Base-by-base conservation (phyloP, 2,888 invertebrate species). In the Altica lythri region DNA sequence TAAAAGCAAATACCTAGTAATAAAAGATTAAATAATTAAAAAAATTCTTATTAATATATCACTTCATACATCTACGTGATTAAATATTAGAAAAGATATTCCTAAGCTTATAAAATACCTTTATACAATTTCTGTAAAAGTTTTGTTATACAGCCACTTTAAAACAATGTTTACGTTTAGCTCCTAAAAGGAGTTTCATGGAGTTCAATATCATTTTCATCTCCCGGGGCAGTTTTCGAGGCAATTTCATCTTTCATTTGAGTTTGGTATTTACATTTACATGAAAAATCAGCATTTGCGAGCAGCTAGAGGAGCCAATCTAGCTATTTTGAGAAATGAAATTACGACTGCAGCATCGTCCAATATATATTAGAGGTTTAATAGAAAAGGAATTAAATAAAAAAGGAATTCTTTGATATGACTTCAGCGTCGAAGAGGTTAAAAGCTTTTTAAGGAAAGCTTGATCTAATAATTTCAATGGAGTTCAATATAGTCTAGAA, bases 201-300 rank as follows among this genome's bases (percentile, higher is more conserved):
- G 40, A 53, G 46, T 47, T 53, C 53, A 34, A 52, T 49, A 52
- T 52, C 44, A 61, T 58, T 58, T 54, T 29, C 56, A 58, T 58
- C 54, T 50, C 61, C 50, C 45, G 43, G 35, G 58, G 56, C 56
- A 53, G 47, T 46, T 42, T 57, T 56, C 40, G 43, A 50, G 49
- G 53, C 61, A 61, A 61, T 61, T 61, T 57, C 59, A 61, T 61
- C 57, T 61, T 53, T 57, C 59, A 57, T 59, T 53, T 53, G 55
- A 53, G 57, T 49, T 43, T 48, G 57, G 49, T 55, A 55, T 55
- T 55, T 51, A 55, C 51, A 55, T 61, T 61, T 56, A 49, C 57
- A 57, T 49, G 50, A 48, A 55, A 42, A 57, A 59, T 61, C 59
- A 56, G 50, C 45, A 47, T 58, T 54, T 29, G 52, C 53, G 42